Evolutionary conservation across 35 echinoderm and acorn worm species (phyloP).

Genomic region (Anneissia japonica): DNA sequence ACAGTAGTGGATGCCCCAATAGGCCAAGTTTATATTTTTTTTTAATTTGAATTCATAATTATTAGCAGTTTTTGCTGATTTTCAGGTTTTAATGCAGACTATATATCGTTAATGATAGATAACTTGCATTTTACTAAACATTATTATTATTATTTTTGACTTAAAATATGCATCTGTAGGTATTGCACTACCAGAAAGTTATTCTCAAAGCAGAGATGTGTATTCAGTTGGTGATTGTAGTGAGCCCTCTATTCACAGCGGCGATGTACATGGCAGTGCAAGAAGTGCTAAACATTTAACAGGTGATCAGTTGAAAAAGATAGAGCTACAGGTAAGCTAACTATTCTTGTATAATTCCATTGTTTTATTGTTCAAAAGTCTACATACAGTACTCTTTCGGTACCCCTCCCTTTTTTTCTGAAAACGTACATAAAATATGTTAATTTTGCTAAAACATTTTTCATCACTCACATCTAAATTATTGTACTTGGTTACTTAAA

Average conservation of each 20-base stretch:
- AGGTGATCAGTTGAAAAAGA: conserved; percentile 25
- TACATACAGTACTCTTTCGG: neutral
- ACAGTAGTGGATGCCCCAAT: too few species aligned
- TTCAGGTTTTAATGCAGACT: too few species aligned
- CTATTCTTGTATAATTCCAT: too few species aligned
- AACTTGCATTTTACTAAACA: too few species aligned
- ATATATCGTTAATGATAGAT: too few species aligned
- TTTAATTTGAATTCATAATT: too few species aligned
- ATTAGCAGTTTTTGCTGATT: too few species aligned
- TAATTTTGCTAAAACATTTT: neutral
- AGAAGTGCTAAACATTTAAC: neutral
- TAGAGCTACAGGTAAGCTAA: conserved; percentile 40
- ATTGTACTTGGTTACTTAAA: neutral
- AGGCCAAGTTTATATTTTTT: too few species aligned
- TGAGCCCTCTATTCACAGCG: neutral
- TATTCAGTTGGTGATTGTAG: neutral
- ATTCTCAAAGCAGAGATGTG: neutral
- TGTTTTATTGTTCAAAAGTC: too few species aligned
- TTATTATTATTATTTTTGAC: too few species aligned
- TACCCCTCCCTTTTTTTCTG: neutral
- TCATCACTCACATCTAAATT: neutral
- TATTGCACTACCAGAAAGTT: neutral
- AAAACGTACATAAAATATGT: neutral
- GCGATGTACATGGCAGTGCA: too few species aligned
- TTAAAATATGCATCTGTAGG: too few species aligned